Evolutionary conservation across 2,113 vertebrate genomes (phyloP), one percentile per base, ranked within the genome.

Genomic region (Agelaius tricolor): DNA sequence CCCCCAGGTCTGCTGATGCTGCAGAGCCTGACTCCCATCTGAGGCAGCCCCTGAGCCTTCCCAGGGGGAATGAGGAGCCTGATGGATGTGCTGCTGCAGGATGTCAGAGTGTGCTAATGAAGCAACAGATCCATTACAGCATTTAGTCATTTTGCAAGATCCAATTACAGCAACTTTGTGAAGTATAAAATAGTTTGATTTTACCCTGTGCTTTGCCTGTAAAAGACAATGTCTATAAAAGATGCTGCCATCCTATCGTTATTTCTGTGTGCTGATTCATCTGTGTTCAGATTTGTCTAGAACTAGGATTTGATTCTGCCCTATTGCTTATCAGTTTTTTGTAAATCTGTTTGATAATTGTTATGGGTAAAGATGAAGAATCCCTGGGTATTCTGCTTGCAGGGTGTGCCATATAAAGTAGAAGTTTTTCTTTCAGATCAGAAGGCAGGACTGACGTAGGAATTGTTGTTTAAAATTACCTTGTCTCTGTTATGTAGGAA

Each of bases 21-120:
- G 13, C 67, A 35, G 62, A 67, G 63, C 87, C 87, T 66, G 89
- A 33, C 24, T 87, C 73, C 24, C 0, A 0, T 43, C 82, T 62
- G 84, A 80, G 82, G 31, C 82, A 92, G 47, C 18, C 68, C 8
- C 91, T 81, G 58, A 85, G 75, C 67, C 33, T 80, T 87, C 44
- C 91, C 84, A 84, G 77, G n/a, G 91, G 87, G 77, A 92, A 8
- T 0, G 26, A 41, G 63, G 84, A 68, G 81, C 91, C 31, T 55
- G 91, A 92, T 84, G 93, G 96, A 94, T 95, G 84, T 52, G 44
- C 69, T 82, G 63, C 81, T 78, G 87, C 58, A 47, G 58, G 80
- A 84, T 89, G 62, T 58, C 69, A 65, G 59, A 63, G 87, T 20
- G 87, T 87, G 87, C 95, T 95, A 82, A 92, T 89, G 81, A 93